phyloP scores from a whole-genome alignment of 2,113 vertebrate genomes.

The Chaetodon trifascialis region DNA sequence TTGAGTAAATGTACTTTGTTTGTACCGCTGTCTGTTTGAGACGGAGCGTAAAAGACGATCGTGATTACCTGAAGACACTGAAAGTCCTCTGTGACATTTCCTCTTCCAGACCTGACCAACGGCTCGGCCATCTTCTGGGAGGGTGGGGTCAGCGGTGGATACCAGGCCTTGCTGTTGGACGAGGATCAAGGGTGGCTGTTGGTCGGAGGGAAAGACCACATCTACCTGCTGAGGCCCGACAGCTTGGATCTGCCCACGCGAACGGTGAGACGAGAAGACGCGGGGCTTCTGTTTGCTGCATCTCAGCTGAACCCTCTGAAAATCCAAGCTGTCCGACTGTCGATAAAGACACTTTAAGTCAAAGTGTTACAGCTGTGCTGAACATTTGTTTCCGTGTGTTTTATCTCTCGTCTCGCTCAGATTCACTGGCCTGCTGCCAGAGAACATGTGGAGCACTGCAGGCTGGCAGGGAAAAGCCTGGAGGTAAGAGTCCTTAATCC shows the following conservation, averaged over 20 bases:
- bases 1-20: background rate
- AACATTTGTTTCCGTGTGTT: background rate
- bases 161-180: conserved; percentile 86
- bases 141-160: conserved; percentile 75
- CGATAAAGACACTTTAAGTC: background rate
- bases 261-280: conserved; percentile 76
- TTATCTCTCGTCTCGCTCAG: conserved; percentile 66
- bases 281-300: background rate
- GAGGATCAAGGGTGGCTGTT: conserved; percentile 89
- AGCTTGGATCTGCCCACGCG: conserved; percentile 76
- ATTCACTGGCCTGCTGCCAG: conserved; percentile 87
- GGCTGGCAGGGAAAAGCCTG: conserved; percentile 85
- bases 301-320: background rate
- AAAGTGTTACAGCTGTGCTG: background rate
- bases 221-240: conserved; percentile 88
- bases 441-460: conserved; percentile 87
- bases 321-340: background rate
- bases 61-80: too few relatives aligned
- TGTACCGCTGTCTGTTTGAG: too few relatives aligned
- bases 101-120: conserved; percentile 85
- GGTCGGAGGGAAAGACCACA: conserved; percentile 87
- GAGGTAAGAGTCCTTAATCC: conserved; percentile 69
- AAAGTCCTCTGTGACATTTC: too few relatives aligned
- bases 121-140: conserved; percentile 81
- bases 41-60: too few relatives aligned